Conservation (phyloP, 1,140 invertebrate genomes). For the Saccostrea cuccullata region DNA sequence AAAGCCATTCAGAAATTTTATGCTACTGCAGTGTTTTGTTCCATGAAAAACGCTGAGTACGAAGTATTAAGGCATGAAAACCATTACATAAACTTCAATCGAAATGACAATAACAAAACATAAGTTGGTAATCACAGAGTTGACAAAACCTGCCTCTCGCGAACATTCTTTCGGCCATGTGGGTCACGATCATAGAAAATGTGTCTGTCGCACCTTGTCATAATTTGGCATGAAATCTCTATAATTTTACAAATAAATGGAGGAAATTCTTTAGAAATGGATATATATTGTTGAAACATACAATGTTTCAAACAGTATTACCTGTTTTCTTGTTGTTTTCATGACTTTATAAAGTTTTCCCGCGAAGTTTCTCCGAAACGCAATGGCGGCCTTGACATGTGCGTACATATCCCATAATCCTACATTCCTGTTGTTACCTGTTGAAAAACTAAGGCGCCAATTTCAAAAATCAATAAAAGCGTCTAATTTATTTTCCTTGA, state of each 20-base stretch:
- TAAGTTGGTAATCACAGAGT: neutral
- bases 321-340: neutral
- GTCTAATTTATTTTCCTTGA: neutral
- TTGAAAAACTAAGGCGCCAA: slow-evolving; percentile 31
- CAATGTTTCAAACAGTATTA: slow-evolving; percentile 25
- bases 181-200: slow-evolving; percentile 21
- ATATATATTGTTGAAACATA: neutral
- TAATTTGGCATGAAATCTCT: neutral
- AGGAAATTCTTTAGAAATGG: neutral
- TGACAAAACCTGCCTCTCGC: neutral
- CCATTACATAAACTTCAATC: too few relatives aligned
- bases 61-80: neutral
- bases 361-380: slow-evolving; percentile 22
- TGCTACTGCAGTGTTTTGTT: neutral
- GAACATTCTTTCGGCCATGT: slow-evolving; percentile 35
- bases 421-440: slow-evolving; percentile 40
- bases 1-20: neutral
- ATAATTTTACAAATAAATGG: neutral
- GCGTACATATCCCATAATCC: slow-evolving; percentile 41
- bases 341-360: slow-evolving; percentile 37
- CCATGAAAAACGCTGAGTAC: neutral
- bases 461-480: slow-evolving; percentile 11
- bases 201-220: neutral
- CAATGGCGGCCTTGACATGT: slow-evolving; percentile 44
- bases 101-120: neutral